Conservation (phyloP, 2,888 invertebrate genomes). For the Venustoraphidia nigricollis region DNA sequence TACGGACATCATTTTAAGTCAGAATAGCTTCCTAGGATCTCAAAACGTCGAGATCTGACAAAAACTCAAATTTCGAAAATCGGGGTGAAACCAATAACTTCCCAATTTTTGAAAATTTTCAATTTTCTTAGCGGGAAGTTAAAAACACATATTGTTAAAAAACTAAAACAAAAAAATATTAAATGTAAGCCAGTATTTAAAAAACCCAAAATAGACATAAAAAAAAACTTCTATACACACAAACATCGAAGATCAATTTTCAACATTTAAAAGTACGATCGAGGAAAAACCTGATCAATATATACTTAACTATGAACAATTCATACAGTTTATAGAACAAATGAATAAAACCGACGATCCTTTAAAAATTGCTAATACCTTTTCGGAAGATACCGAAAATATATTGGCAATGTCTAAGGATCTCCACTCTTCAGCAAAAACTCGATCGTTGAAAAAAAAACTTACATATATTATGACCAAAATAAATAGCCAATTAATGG, state of each 20-base stretch:
- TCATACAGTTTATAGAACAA: slow-evolving; percentile 5
- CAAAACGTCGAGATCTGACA: too few relatives aligned
- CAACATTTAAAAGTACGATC: not conserved
- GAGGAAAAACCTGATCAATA: not conserved
- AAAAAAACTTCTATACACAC: too few relatives aligned
- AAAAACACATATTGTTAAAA: too few relatives aligned
- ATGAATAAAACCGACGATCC: not conserved
- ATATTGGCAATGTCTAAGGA: slow-evolving; percentile 2
- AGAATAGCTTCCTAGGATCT: too few relatives aligned
- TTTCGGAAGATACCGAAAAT: not conserved
- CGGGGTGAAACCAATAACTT: too few relatives aligned
- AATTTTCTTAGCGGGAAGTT: too few relatives aligned
- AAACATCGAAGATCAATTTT: not conserved
- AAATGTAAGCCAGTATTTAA: too few relatives aligned
- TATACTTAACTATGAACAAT: slow-evolving; percentile 1
- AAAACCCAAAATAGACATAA: too few relatives aligned
- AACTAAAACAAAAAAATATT: too few relatives aligned
- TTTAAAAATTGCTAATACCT: not conserved
- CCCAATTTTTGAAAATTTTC: too few relatives aligned
- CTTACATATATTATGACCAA: slow-evolving; percentile 6
- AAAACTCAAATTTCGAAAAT: too few relatives aligned
- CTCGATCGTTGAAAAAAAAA: slow-evolving; percentile 4
- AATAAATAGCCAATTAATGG: not conserved
- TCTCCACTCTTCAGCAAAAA: not conserved
- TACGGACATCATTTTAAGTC: too few relatives aligned